Evolutionary conservation across 2,797 vertebrate genomes (phyloP), one percentile per base, ranked within the genome.

Genomic region (Alca torda): DNA sequence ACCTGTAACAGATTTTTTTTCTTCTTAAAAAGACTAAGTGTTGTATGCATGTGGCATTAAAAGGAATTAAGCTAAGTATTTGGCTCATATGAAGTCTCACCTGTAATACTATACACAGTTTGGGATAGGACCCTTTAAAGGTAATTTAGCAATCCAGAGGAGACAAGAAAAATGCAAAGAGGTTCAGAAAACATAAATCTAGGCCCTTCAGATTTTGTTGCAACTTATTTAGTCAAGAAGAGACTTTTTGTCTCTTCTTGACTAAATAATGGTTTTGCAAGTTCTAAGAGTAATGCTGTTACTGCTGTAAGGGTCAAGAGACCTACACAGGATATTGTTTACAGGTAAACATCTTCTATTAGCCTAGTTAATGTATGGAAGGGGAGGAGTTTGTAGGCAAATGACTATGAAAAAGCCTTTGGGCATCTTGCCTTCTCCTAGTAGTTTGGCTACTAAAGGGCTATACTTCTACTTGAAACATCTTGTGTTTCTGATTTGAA

Each of bases 321-420:
- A 74, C 9, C 5, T n/a, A 63, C 11, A 60, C 0, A 1, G 0
- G 24, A n/a, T 53, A 39, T 6, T 15, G 20, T 41, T 84, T 80
- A 54, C 26, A 73, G 30, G 20, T 14, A 56, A 76, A 45, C 20
- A 59, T 19, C 39, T 17, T 48, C 83, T 77, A 87, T 53, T 53
- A 89, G 30, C 11, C 13, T 33, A 72, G 4, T 39, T 51, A 73
- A 59, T 1, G 3, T 16, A 74, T 2, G 14, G 19, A 78, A 89
- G 24, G 18, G 20, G 24, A 59, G 8, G 30, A 64, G 7, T 4
- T 24, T 33, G 23, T 18, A 83, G 14, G 31, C 31, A 83, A 92
- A 82, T 16, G 4, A 63, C 17, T 59, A 33, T 5, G 23, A 78
- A 90, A 81, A 86, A 45, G 25, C 3, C 30, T 84, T 43, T 16